Evolutionary conservation across 2,113 vertebrate species (phyloP), one percentile per base, ranked within the genome.

Genomic region (Sakesphorus luctuosus): DNA sequence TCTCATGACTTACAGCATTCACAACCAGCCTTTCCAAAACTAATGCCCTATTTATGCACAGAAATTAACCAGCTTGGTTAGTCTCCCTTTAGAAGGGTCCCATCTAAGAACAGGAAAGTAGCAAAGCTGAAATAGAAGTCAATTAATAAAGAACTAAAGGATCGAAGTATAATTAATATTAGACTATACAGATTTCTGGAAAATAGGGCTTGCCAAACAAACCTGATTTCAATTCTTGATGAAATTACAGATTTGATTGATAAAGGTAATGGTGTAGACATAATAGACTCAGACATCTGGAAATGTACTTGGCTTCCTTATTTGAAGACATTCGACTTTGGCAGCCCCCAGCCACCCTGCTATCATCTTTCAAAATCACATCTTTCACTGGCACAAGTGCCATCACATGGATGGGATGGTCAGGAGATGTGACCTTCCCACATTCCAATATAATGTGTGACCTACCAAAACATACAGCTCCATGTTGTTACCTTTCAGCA

Each of bases 111-210:
- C 5, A 7, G 46, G 74, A 63, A 86, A 78, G 65, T 26, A 65
- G 61, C 78, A 52, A 92, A 78, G 49, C 15, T 91, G 69, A 91
- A 59, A 82, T 5, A 11, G 8, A 19, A 89, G 26, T 71, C 40
- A 61, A 77, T 63, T 89, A 94, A 89, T 80, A 84, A 77, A 68
- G 35, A 86, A 92, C 52, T 63, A 71, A 90, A 84, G 21, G 11
- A 90, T 2, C 43, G 18, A 17, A 69, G 3, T 20, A 73, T 26
- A 84, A 88, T 44, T 67, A 71, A 90, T 5, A 5, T 71, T 68
- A 86, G 28, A 8, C 18, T 40, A 52, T 33, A 79, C 13, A 46
- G 31, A 49, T 49, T 89, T 81, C 46, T 77, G 38, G 47, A 68
- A 92, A 89, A 92, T 8, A 59, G 11, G 7, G 35, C 33, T 65